These are phyloP conservation scores for Ophioninae sp. DNA, from an alignment of 2,888 invertebrate genomes.

Conservation along the genomic window DNA sequence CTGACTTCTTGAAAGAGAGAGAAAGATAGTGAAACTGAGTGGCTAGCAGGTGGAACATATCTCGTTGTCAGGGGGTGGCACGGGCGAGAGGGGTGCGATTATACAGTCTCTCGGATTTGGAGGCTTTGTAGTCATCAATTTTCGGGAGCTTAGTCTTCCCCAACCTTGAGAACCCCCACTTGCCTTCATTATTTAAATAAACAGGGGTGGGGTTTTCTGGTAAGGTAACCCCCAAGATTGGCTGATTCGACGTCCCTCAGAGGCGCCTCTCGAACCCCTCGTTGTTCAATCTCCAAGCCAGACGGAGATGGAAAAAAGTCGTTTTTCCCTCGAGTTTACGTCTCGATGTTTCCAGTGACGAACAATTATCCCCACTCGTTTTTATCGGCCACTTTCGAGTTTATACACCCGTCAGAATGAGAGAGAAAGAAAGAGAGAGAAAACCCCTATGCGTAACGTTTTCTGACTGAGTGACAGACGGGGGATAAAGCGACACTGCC, in stretches of 20 bases:
- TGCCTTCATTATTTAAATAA: constrained; percentile 80
- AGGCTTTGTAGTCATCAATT: constrained; percentile 80
- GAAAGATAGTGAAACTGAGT: constrained; percentile 20
- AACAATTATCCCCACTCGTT: constrained; percentile 78
- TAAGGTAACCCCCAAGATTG: constrained; percentile 70
- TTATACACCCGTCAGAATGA: constrained; percentile 47
- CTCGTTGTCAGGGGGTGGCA: constrained; percentile 52
- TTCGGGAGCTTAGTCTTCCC: constrained; percentile 67
- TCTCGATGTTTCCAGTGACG: constrained; percentile 74
- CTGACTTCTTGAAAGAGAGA: constrained; percentile 3
- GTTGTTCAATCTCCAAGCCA: constrained; percentile 17
- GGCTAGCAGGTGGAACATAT: constrained; percentile 64
- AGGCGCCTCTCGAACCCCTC: constrained; percentile 37
- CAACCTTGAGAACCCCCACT: no score
- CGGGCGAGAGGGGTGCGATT: constrained; percentile 40
- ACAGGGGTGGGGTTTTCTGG: constrained; percentile 68
- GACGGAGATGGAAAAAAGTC: constrained; percentile 25
- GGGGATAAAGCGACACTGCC: constrained; percentile 65
- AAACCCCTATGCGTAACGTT: constrained; percentile 18
- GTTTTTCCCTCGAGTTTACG: constrained; percentile 50
- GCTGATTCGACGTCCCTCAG: constrained; percentile 66
- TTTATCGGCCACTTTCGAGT: constrained; percentile 56
- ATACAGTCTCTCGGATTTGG: constrained; percentile 72
- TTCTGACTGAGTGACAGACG: constrained; percentile 64
- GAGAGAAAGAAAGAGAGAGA: constrained; percentile 3